phyloP scores from a whole-genome alignment of 2,888 invertebrate species.

The Chesias legatella region DNA sequence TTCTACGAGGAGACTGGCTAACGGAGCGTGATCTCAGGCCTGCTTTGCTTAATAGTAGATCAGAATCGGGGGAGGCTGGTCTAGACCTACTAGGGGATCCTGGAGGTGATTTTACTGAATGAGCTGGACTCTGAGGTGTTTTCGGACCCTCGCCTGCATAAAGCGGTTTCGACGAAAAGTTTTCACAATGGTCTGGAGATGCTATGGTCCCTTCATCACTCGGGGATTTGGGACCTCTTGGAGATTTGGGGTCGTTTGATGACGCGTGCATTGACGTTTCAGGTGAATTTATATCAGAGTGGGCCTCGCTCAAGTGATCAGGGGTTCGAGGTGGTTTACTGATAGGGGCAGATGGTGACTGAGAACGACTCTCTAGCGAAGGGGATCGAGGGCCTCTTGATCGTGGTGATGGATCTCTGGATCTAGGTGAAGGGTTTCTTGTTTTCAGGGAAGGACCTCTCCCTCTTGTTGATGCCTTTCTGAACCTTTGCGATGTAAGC shows the following conservation, averaged over 20 bases:
- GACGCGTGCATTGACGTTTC: conserved; percentile 66
- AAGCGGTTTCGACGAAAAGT: conserved; percentile 48
- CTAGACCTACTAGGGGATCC: conserved; percentile 42
- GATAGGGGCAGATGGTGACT: conserved; percentile 47
- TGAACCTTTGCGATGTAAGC: no score
- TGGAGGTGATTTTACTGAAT: conserved; percentile 53
- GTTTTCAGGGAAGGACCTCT: neutral
- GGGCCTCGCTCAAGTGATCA: conserved; percentile 65
- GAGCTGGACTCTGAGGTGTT: conserved; percentile 59
- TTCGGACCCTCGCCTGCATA: conserved; percentile 60
- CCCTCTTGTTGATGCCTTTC: conserved; percentile 45
- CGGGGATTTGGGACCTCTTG: conserved; percentile 70
- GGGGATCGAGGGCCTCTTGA: conserved; percentile 52
- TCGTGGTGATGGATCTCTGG: conserved; percentile 24
- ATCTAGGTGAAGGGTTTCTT: neutral
- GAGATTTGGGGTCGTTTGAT: conserved; percentile 64
- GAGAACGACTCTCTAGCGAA: conserved; percentile 51
- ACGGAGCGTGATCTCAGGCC: conserved; percentile 48
- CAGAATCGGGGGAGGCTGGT: conserved; percentile 59
- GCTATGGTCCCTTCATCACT: conserved; percentile 52
- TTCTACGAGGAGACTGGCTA: conserved; percentile 61
- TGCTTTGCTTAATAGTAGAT: conserved; percentile 40
- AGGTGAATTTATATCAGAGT: conserved; percentile 72
- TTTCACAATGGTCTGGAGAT: conserved; percentile 52
- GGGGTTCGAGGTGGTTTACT: conserved; percentile 50